These are phyloP conservation scores for Brenthis ino DNA, from an alignment of 2,888 invertebrate genomes.

Conservation along the genomic window DNA sequence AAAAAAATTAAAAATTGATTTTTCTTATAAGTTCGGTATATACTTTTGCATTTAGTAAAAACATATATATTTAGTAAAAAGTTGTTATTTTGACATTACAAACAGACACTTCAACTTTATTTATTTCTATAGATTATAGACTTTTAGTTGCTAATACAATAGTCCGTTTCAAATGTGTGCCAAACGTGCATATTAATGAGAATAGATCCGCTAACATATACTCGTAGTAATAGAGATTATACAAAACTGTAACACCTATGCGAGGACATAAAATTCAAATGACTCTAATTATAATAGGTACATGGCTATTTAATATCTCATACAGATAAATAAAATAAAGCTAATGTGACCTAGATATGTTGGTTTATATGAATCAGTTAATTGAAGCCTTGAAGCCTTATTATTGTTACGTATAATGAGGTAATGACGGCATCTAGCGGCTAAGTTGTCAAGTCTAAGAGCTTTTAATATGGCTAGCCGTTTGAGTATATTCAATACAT, in stretches of 20 bases:
- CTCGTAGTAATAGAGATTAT: not conserved
- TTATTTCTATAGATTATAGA: not conserved
- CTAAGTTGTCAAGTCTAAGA: no score
- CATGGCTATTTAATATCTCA: slow-evolving; percentile 3
- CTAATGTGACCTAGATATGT: slow-evolving; percentile 10
- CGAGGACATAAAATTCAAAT: slow-evolving; percentile 14
- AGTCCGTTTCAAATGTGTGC: not conserved
- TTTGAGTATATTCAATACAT: no score
- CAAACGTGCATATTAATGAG: slow-evolving; percentile 19
- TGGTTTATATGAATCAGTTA: not conserved
- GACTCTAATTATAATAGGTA: slow-evolving; percentile 15
- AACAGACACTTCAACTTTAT: no score
- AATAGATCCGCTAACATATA: not conserved
- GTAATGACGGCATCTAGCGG: no score
- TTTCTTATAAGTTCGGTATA: no score
- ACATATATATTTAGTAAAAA: no score
- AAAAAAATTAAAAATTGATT: no score
- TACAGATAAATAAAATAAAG: slow-evolving; percentile 17
- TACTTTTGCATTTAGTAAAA: no score
- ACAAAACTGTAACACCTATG: slow-evolving; percentile 19
- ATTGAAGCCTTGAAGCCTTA: not conserved
- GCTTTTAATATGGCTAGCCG: no score
- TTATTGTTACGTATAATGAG: no score
- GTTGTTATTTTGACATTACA: no score
- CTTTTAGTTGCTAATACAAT: not conserved